These are phyloP conservation scores for Rhombomys opimus DNA, from an alignment of 2,113 vertebrate species.

Conservation along the genomic window DNA sequence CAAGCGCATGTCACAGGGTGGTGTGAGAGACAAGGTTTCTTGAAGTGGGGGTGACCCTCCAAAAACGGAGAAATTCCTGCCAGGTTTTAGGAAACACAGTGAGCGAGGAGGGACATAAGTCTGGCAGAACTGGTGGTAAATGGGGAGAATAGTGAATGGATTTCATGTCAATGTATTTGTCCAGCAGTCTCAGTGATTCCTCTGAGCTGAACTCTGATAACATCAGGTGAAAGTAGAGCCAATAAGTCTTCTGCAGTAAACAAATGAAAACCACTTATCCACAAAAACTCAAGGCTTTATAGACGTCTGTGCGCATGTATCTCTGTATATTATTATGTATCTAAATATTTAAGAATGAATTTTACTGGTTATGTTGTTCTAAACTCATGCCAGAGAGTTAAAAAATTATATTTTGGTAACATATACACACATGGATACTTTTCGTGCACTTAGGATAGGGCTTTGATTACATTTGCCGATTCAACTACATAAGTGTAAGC, in stretches of 20 bases:
- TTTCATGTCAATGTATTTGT: neutral
- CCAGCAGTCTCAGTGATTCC: neutral
- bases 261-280: neutral
- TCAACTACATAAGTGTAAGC: neutral
- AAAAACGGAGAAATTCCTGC: neutral
- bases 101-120: neutral
- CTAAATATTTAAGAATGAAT: neutral
- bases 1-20: neutral
- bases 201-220: neutral
- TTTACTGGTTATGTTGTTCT: neutral
- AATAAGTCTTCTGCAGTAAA: neutral
- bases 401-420: slow-evolving; percentile 16
- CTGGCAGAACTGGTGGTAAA: neutral
- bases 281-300: neutral
- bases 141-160: neutral
- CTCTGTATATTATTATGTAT: neutral
- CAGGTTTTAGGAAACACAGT: neutral
- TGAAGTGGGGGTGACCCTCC: neutral
- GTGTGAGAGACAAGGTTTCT: neutral
- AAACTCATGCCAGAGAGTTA: neutral
- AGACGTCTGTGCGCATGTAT: neutral
- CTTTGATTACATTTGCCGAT: neutral
- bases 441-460: neutral
- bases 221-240: neutral
- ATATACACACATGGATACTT: neutral